Evolutionary conservation across 2,113 vertebrate genomes (phyloP).

Genomic region (Dasyornis broadbenti): DNA sequence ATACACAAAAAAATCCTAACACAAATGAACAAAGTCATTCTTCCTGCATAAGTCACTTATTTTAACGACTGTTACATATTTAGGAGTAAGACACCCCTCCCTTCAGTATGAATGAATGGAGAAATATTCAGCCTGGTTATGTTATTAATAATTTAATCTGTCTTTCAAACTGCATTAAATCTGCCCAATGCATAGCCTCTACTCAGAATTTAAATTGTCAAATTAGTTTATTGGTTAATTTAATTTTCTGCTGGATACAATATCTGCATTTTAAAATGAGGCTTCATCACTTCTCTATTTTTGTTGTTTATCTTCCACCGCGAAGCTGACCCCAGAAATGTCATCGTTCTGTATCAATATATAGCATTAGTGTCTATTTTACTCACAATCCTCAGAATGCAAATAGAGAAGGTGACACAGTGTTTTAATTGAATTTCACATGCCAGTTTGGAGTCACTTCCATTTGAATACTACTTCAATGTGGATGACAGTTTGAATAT

Average conservation of each 20-base stretch:
- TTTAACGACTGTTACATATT: not conserved
- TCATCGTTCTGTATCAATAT: conserved; percentile 33
- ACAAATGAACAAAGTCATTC: not conserved
- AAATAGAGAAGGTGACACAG: not conserved
- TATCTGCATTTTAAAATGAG: conserved; percentile 47
- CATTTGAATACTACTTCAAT: conserved; percentile 28
- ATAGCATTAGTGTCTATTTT: not conserved
- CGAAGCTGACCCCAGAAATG: conserved; percentile 14
- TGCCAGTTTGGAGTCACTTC: conserved; percentile 2
- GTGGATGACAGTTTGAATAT: conserved; percentile 30
- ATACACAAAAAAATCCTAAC: not conserved
- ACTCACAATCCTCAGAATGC: not conserved
- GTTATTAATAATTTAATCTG: not conserved
- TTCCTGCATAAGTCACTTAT: not conserved
- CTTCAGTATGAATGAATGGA: not conserved
- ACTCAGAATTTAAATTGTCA: conserved; percentile 6
- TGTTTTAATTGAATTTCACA: conserved; percentile 47
- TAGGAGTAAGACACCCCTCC: not conserved
- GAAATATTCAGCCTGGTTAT: not conserved
- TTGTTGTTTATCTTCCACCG: conserved; percentile 40
- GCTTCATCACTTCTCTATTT: conserved; percentile 53
- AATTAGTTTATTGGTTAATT: conserved; percentile 35
- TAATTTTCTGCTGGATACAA: conserved; percentile 46
- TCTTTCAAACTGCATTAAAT: not conserved
- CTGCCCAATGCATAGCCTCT: not conserved